These are phyloP conservation scores for Eilema depressum DNA, from an alignment of 2,888 invertebrate species.

Conservation along the genomic window DNA sequence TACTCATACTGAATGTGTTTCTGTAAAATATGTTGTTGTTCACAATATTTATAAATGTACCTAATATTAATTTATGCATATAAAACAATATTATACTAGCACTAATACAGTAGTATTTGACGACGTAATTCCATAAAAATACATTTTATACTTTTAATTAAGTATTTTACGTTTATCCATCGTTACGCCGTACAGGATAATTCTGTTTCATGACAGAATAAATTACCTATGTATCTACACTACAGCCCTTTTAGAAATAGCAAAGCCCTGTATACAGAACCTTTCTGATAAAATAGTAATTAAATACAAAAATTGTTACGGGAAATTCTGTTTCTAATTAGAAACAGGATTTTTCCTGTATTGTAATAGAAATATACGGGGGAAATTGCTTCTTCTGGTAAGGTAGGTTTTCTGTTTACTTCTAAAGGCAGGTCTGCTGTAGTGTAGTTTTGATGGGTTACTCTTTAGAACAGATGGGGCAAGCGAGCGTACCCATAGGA, in stretches of 20 bases:
- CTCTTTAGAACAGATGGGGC: slow-evolving; percentile 69
- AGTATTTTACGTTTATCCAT: neutral
- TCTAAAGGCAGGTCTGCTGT: neutral
- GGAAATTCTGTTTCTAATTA: neutral
- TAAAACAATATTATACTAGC: neutral
- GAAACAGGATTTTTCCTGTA: neutral
- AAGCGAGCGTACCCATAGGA: slow-evolving; percentile 95
- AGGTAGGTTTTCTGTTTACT: neutral
- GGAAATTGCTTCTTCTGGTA: too few species aligned
- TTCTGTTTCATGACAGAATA: neutral
- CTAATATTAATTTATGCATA: neutral
- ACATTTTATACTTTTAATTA: neutral
- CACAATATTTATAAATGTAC: neutral
- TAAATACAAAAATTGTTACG: neutral
- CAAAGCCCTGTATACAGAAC: neutral
- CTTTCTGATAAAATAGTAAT: too few species aligned
- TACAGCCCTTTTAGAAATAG: neutral
- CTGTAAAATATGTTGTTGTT: neutral
- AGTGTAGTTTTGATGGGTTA: slow-evolving; percentile 36
- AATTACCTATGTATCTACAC: neutral
- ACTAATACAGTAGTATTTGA: neutral
- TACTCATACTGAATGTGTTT: neutral
- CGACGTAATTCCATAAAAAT: neutral
- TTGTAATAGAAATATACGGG: neutral
- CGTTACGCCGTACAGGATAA: neutral